Evolutionary conservation across 2,888 invertebrate species (phyloP), one percentile per base, ranked within the genome.

Genomic region (Stictocephala bisonia): DNA sequence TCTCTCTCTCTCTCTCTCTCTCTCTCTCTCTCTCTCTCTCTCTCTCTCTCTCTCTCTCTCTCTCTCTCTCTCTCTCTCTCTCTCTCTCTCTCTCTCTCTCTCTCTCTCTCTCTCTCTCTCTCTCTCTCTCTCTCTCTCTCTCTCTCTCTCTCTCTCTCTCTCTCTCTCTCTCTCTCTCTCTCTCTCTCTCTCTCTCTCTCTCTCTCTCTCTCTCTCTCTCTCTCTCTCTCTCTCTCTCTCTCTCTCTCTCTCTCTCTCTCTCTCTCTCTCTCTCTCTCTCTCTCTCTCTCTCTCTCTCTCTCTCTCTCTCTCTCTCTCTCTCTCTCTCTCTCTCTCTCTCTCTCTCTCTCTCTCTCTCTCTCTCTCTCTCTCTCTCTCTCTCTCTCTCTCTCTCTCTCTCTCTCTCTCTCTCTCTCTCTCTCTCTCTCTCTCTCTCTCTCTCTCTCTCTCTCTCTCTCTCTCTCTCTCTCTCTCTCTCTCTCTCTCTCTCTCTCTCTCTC

Each of bases 391-490:
- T 15, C 24, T 15, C 53, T 20, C 6, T 53, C 18, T 53, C 18
- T 53, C 7, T 53, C 6, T 3, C 6, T 20, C 24, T 53, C 18
- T 15, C 53, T 20, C 53, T 7, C 18, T 3, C 6, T 53, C 24
- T 15, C 53, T 7, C 18, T 20, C 53, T 53, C 53, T 53, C 24
- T 53, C 53, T 53, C 18, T 3, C 24, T 53, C 53, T 53, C 18
- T 7, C 24, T 15, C 24, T 15, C 3, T 24, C 53, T 3, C 24
- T 20, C 22, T 56, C 1, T 6, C 3, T 26, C 24, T 56, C 11
- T 1, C 24, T 7, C 13, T 56, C 26, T 56, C 24, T 56, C 56
- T 2, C 26, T 15, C 26, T 56, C 1, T 53, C 3, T 24, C 53
- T 7, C 18, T 53, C 6, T 53, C 15, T 6, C 24, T 24, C 18